Evolutionary conservation across 2,113 vertebrate species (phyloP), one percentile per base, ranked within the genome.

Genomic region (Nicator chloris): DNA sequence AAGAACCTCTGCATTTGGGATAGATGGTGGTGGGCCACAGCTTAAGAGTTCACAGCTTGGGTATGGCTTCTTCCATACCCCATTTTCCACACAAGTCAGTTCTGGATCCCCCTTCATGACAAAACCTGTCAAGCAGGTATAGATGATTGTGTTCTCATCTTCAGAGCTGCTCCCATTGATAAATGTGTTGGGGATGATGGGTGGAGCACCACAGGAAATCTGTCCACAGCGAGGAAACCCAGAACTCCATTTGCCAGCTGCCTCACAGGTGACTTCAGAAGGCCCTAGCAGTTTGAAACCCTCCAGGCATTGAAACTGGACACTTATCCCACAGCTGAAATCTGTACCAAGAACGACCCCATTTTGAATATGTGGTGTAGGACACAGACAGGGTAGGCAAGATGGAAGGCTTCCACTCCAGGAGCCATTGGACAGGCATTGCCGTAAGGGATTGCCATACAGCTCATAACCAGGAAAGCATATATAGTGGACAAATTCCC

Each of bases 391-490:
- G 16, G 97, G 98, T 27, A 97, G 97, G 88, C 99, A 99, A 91
- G 97, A 98, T 3, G 99, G 98, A 54, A 98, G 97, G 18, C 54
- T 93, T 57, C 98, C 99, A n/a, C 98, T 97, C 99, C 99, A 99
- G 40, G 97, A 93, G 22, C 99, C 98, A 39, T 98, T 97, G 40
- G 98, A 96, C 13, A 99, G 98, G 88, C 99, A 99, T 1, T 97
- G 97, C 72, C 99, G 97, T 78, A 98, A 81, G 61, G 98, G 94
- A 93, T 92, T 98, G 26, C 99, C 99, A 8, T 98, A 88, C 9
- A 98, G 97, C 88, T 98, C 98, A 64, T 99, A 99, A 39, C 99
- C 98, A 28, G 98, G 96, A 64, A 99, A 99, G 92, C 99, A 99
- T 27, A 98, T 86, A 28, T 99, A 99, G 79, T 99, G 98, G 44